Base-by-base conservation (phyloP, 1,140 invertebrate species). In the Heliconius hermathena region DNA sequence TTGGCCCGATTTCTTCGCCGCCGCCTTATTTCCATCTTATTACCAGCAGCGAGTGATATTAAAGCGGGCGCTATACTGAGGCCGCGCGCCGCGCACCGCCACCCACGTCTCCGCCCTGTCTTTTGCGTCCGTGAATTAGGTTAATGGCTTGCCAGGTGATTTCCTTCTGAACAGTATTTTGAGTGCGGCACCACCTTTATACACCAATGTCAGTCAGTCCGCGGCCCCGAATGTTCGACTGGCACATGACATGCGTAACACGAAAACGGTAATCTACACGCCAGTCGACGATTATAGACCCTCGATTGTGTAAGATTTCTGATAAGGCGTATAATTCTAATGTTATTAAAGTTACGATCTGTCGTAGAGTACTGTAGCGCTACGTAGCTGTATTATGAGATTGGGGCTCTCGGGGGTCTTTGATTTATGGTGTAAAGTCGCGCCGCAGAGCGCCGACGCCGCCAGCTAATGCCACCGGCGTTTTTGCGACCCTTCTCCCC, bases 141-240 rank as follows among this genome's bases (percentile, higher is more conserved):
- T 93, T 94, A 93, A 94, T 94, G 91, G 93, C 89, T 88, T 93
- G 93, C 92, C 92, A 94, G 93, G 93, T 93, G 91, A 94, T 93
- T 94, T 94, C 91, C 90, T 93, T 88, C 90, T 93, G 83, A 94
- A 88, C 87, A 85, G 87, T 91, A 88, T 92, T 91, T 92, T 87
- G 87, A 90, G 86, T 87, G 88, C 90, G 88, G 88, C 85, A 85
- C 88, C 85, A 86, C 88, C 89, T 87, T 81, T 83, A 88, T 89
- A 92, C 91, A 86, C 89, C 89, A 91, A 90, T 90, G 87, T 88
- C 88, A 87, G 89, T 4, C 41, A 87, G 89, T 4, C 41, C 41
- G 92, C 78, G 88, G 79, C 87, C 85, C 82, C 83, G 81, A 90
- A 87, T 81, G 80, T 85, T 83, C 76, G 81, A 87, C 82, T 85